Base-by-base conservation (phyloP, 92 coral and sea anemone species). In the Actinostola sp. region DNA sequence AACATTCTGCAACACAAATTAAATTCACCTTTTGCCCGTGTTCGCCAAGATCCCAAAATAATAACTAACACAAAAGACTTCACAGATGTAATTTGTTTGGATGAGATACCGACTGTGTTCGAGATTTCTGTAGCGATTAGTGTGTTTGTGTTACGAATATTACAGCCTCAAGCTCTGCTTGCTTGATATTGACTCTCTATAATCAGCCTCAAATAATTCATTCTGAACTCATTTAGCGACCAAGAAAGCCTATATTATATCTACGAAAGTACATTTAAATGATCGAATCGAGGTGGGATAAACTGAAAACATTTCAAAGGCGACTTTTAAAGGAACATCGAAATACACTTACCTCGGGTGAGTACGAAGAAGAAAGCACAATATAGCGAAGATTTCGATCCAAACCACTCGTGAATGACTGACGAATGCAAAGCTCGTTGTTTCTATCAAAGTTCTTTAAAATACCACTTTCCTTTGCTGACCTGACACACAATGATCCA, bases 61-160 rank as follows among this genome's bases (percentile, higher is more conserved):
- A 48, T 4, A 36, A 36, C 11, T 36, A 36, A 36, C 4, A 36
- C 11, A 36, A 36, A 36, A 11, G 42, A 36, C 11, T 36, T 11
- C 6, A 4, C 42, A 4, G 42, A 4, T 4, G 42, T 36, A 11
- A 36, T 36, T 36, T 36, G 42, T 36, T 36, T 36, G 42, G 42
- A 4, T 4, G 11, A 36, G 42, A 36, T 11, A 11, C 6, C 11
- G 6, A 36, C 42, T 36, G 42, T 36, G 76, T 44, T 60, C 36
- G 39, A 59, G 70, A 72, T 72, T 36, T 54, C 78, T 32, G 4
- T 28, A 16, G n/a, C 50, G 56, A 72, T 59, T 57, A 61, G n/a
- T 13, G 21, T 56, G 25, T 72, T 60, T 13, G 21, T 56, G 25
- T 72, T 60, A 39, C 25, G 59, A 29, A 42, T 44, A 57, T 57